Evolutionary conservation across 1,140 invertebrate species (phyloP).

Genomic region (Tetramorium simillimum): DNA sequence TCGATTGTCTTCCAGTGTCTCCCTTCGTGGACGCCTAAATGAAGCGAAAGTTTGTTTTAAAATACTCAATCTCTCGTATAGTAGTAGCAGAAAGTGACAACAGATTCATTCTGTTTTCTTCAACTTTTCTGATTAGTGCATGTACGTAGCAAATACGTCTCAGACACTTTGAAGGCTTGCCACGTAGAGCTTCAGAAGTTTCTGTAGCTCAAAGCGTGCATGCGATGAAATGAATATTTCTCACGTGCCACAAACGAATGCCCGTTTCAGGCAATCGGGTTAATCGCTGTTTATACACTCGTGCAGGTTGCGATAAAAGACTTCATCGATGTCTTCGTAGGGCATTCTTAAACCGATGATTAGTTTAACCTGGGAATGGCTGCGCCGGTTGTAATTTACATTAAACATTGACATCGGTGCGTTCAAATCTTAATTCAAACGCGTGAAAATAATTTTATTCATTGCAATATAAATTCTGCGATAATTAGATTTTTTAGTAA

Average conservation of each 20-base stretch:
- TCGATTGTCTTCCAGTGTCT: constrained; percentile 42
- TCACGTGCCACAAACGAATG: constrained; percentile 7
- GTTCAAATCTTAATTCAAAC: background rate
- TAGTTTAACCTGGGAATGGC: constrained; percentile 17
- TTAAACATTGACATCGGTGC: background rate
- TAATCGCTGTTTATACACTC: constrained; percentile 9
- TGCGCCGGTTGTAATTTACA: constrained; percentile 13
- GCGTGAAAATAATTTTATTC: background rate
- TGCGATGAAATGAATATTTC: constrained; percentile 21
- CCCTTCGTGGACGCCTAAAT: constrained; percentile 44
- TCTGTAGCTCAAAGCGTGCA: constrained; percentile 43
- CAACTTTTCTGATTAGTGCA: constrained; percentile 15
- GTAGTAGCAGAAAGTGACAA: background rate
- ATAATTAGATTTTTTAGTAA: background rate
- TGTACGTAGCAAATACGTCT: constrained; percentile 5
- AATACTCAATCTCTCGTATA: constrained; percentile 11
- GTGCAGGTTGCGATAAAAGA: background rate
- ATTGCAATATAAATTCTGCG: background rate
- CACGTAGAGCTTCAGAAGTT: background rate
- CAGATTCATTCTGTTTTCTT: background rate
- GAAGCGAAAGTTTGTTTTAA: constrained; percentile 45
- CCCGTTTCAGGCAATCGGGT: background rate
- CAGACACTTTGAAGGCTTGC: background rate
- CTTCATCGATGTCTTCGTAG: background rate
- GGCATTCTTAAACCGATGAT: constrained; percentile 3